Percentiles rank a stretch among this genome's conserved stretches.
phyloP scores from a whole-genome alignment of 1,140 invertebrate genomes.

The Drosophila athabasca region DNA sequence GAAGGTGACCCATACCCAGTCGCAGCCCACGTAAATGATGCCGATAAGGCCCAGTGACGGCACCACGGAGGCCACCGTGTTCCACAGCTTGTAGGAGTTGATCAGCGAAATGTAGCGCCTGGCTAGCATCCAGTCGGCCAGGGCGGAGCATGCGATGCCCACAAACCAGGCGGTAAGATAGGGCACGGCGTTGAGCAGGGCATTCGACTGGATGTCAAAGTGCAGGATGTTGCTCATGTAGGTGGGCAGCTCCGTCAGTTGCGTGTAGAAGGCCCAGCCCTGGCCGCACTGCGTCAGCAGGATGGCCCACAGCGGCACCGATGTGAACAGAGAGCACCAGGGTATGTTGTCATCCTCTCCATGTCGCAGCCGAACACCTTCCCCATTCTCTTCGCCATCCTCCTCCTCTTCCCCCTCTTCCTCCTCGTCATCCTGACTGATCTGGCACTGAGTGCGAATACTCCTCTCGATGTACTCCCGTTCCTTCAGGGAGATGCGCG shows the following conservation, averaged over 20 bases:
- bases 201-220: constrained; percentile 93
- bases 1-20: constrained; percentile 88
- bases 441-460: constrained; percentile 81
- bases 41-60: constrained; percentile 90
- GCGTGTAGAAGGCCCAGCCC: constrained; percentile 97
- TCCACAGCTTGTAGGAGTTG: constrained; percentile 90
- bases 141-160: constrained; percentile 88
- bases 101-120: constrained; percentile 87
- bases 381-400: constrained; percentile 67
- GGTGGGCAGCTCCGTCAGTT: constrained; percentile 95
- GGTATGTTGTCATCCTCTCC: constrained; percentile 84
- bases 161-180: constrained; percentile 90
- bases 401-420: neutral
- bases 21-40: constrained; percentile 91
- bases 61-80: constrained; percentile 89
- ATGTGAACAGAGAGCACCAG: constrained; percentile 91
- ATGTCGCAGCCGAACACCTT: neutral
- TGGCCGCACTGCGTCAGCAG: constrained; percentile 94
- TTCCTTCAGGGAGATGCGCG: constrained; percentile 89
- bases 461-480: constrained; percentile 87
- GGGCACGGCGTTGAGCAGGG: constrained; percentile 91
- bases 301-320: constrained; percentile 94
- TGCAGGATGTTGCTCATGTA: constrained; percentile 97
- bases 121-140: constrained; percentile 89
- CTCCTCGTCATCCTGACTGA: neutral